Conservation (phyloP, 2,888 invertebrate genomes). For the Heterodera filipjevi region DNA sequence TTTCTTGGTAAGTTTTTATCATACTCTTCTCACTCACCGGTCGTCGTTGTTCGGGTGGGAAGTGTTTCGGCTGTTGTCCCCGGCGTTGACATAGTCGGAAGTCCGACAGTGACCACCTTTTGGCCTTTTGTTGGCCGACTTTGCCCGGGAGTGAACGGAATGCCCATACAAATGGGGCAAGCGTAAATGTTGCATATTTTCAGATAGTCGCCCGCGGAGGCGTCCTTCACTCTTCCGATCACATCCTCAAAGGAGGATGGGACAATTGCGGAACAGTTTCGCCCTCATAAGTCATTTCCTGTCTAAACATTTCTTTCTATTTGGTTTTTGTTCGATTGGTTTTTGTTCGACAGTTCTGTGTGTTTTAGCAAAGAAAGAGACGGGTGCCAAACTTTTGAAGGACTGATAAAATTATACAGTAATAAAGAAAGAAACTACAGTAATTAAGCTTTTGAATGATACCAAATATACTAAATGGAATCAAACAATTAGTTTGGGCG, state of each 20-base stretch:
- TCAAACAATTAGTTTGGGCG: too few relatives aligned
- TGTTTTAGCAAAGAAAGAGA: too few relatives aligned
- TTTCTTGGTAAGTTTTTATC: not conserved
- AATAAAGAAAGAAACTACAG: too few relatives aligned
- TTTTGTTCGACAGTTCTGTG: too few relatives aligned
- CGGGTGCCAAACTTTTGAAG: too few relatives aligned
- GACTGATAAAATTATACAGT: too few relatives aligned
- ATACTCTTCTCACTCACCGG: not conserved
- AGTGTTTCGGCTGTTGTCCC: not conserved
- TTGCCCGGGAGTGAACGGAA: constrained; percentile 23
- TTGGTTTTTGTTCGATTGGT: too few relatives aligned
- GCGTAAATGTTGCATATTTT: constrained; percentile 55
- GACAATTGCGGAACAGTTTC: not conserved
- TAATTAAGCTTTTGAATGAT: too few relatives aligned
- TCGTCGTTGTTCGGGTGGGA: constrained; percentile 5
- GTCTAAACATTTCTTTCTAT: too few relatives aligned
- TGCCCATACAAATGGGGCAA: constrained; percentile 46
- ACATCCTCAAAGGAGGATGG: constrained; percentile 42
- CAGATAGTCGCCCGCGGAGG: constrained; percentile 49
- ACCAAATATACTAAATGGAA: too few relatives aligned
- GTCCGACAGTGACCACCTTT: constrained; percentile 25
- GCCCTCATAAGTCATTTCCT: too few relatives aligned
- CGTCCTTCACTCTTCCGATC: constrained; percentile 50
- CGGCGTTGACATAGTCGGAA: not conserved
- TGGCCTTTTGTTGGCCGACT: constrained; percentile 16